Evolutionary conservation across 2,113 vertebrate species (phyloP).

Genomic region (Pleuronectes platessa): DNA sequence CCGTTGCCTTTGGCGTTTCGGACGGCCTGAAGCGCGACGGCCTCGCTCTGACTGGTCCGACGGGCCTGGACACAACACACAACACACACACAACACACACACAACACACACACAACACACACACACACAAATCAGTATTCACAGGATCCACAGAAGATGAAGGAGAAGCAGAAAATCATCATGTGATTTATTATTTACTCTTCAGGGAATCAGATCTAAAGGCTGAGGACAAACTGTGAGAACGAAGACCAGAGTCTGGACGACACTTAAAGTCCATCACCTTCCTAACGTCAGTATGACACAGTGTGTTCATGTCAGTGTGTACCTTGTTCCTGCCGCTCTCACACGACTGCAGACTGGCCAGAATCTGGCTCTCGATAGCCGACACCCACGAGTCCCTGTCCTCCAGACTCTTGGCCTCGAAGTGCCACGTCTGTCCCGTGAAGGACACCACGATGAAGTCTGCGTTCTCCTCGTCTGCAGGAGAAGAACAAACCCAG

Average conservation of each 20-base stretch:
- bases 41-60: constrained; percentile 95
- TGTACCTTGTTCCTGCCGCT: constrained; percentile 95
- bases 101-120: not conserved
- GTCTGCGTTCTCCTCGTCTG: constrained; percentile 95
- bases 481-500: constrained; percentile 1
- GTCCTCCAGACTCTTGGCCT: constrained; percentile 92
- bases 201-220: not conserved
- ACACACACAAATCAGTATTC: not conserved
- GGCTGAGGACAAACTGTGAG: not conserved
- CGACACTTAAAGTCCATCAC: not conserved
- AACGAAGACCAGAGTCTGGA: not conserved
- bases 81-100: not conserved
- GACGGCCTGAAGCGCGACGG: constrained; percentile 94
- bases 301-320: too few relatives aligned
- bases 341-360: constrained; percentile 95
- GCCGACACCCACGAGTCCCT: constrained; percentile 94
- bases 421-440: constrained; percentile 97
- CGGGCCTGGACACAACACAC: constrained; percentile 81
- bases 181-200: too few relatives aligned
- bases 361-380: constrained; percentile 97
- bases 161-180: too few relatives aligned
- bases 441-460: constrained; percentile 95
- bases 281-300: too few relatives aligned
- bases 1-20: constrained; percentile 94
- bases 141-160: not conserved